A percentile compares a stretch with the other conserved stretches of the same genome.
These are phyloP conservation scores for Drosophila subsilvestris DNA, from an alignment of 2,888 invertebrate genomes.

Conservation along the genomic window DNA sequence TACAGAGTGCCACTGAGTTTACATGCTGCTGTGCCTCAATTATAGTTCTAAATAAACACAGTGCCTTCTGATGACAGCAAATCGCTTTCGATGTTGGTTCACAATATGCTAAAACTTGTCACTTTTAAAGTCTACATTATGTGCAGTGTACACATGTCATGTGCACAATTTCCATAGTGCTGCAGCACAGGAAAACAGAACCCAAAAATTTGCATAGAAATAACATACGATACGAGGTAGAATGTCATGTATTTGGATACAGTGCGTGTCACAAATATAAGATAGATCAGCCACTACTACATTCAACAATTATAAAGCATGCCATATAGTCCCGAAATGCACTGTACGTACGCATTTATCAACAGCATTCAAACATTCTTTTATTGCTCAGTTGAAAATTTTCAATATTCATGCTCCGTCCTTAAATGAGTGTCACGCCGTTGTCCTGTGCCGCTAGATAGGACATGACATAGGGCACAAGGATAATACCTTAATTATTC, in stretches of 20 bases:
- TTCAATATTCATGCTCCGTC: slow-evolving; percentile 32
- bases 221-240: not conserved
- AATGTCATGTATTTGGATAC: not conserved
- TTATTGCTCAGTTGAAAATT: not conserved
- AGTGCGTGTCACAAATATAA: not conserved
- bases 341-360: not conserved
- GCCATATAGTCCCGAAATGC: not conserved
- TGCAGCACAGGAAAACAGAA: not conserved
- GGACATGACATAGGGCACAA: slow-evolving; percentile 15
- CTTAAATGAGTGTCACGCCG: slow-evolving; percentile 20
- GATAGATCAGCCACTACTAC: not conserved
- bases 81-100: too few relatives aligned
- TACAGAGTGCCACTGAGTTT: too few relatives aligned
- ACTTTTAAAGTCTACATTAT: not conserved
- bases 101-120: not conserved
- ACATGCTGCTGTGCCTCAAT: too few relatives aligned
- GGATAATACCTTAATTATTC: slow-evolving; percentile 54
- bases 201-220: not conserved
- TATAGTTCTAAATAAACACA: not conserved
- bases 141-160: not conserved
- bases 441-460: slow-evolving; percentile 6
- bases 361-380: too few relatives aligned
- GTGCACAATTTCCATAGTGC: not conserved
- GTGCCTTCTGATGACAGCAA: not conserved
- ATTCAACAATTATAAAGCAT: not conserved